These are phyloP conservation scores for Apis cerana DNA, from an alignment of 1,140 invertebrate genomes.

Conservation along the genomic window DNA sequence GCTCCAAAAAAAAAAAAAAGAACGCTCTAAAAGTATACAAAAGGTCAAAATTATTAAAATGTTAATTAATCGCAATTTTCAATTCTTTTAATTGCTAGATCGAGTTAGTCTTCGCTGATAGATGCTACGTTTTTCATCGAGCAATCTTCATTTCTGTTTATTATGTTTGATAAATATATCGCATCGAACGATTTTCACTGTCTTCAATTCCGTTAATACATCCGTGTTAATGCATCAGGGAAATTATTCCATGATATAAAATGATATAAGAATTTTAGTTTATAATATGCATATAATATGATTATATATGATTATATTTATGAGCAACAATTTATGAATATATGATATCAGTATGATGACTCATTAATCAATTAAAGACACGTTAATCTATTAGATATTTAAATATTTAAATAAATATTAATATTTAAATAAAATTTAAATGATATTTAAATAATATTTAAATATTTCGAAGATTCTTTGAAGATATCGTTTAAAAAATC, in stretches of 20 bases:
- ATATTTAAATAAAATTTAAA: too few species aligned
- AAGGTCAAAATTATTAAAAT: slow-evolving; percentile 31
- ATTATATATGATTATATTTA: too few species aligned
- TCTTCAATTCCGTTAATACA: neutral
- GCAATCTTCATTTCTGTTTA: neutral
- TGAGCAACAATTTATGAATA: too few species aligned
- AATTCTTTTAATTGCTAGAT: slow-evolving; percentile 36
- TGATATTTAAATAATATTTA: too few species aligned
- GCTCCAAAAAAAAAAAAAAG: neutral
- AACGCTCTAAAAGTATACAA: neutral
- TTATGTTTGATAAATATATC: neutral
- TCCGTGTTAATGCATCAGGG: neutral
- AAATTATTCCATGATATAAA: neutral
- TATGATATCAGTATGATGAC: too few species aligned
- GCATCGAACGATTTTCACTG: neutral
- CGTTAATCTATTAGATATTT: too few species aligned
- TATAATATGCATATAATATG: too few species aligned
- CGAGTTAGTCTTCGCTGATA: slow-evolving; percentile 34
- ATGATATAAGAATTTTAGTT: too few species aligned
- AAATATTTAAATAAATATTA: too few species aligned
- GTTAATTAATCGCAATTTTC: slow-evolving; percentile 38
- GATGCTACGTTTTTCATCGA: neutral
- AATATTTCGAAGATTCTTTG: too few species aligned
- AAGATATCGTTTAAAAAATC: too few species aligned
- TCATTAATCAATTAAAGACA: too few species aligned